Percentiles rank a stretch among this genome's conserved stretches.
Evolutionary conservation across 2,797 vertebrate genomes (phyloP).

Genomic region (Acipenser ruthenus): DNA sequence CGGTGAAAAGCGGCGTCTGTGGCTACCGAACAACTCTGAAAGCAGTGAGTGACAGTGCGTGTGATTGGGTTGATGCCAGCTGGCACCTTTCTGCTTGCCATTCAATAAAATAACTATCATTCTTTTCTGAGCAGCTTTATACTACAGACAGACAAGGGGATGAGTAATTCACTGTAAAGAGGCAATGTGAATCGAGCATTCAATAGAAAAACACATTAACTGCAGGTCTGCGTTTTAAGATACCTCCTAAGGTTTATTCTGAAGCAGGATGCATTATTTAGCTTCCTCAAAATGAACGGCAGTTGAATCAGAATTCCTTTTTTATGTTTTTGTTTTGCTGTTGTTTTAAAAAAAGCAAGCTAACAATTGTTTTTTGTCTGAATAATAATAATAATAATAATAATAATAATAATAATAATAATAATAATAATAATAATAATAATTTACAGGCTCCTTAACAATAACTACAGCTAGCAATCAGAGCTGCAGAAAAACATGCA

Average conservation of each 20-base stretch:
- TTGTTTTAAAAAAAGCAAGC: too few species aligned
- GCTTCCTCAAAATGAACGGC: too few species aligned
- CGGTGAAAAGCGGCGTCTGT: slow-evolving; percentile 49
- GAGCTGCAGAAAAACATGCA: too few species aligned
- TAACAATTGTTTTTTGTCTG: too few species aligned
- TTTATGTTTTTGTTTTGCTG: too few species aligned
- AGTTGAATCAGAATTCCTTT: too few species aligned
- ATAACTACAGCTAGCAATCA: too few species aligned
- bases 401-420: too few species aligned
- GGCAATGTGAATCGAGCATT: slow-evolving; percentile 14
- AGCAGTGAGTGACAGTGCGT: slow-evolving; percentile 28
- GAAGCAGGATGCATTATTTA: neutral
- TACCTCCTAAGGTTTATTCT: slow-evolving; percentile 3
- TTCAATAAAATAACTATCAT: slow-evolving; percentile 31
- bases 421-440: too few species aligned
- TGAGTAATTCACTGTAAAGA: neutral
- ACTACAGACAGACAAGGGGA: slow-evolving; percentile 24
- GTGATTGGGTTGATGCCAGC: slow-evolving; percentile 21
- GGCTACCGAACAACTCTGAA: slow-evolving; percentile 20
- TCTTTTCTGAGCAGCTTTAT: slow-evolving; percentile 9
- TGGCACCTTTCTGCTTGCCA: slow-evolving; percentile 27
- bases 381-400: too few species aligned
- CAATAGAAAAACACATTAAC: slow-evolving; percentile 29
- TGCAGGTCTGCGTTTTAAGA: neutral
- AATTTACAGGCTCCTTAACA: too few species aligned